phyloP scores from a whole-genome alignment of 2,888 invertebrate species.

The Dexiosoma caninum region DNA sequence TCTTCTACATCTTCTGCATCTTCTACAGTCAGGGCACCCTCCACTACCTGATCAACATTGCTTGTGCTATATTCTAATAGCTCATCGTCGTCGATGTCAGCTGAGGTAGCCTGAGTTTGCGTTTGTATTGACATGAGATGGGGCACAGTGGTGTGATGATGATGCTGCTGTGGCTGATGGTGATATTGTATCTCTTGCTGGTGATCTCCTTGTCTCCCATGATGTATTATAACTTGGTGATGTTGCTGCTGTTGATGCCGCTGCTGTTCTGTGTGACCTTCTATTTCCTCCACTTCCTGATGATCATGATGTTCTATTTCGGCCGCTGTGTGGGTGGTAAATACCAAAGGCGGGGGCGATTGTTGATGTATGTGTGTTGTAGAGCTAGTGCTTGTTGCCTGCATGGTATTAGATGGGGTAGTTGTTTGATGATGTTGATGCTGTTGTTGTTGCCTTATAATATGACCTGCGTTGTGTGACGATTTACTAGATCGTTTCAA shows the following conservation, averaged over 20 bases:
- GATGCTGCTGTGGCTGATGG: conserved; percentile 47
- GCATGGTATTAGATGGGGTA: conserved; percentile 39
- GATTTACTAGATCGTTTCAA: conserved; percentile 70
- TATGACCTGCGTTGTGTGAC: conserved; percentile 72
- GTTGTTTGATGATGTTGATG: conserved; percentile 64
- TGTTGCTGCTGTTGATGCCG: conserved; percentile 63
- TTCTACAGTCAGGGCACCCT: conserved; percentile 60
- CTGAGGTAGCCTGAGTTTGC: conserved; percentile 53
- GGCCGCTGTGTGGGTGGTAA: conserved; percentile 62
- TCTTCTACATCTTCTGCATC: conserved; percentile 64
- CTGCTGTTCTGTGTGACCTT: conserved; percentile 64
- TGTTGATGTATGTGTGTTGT: conserved; percentile 62
- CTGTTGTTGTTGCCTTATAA: conserved; percentile 69
- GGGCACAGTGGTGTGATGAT: conserved; percentile 37
- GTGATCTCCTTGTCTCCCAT: conserved; percentile 47
- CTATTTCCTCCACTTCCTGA: conserved; percentile 65
- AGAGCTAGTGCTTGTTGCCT: conserved; percentile 56
- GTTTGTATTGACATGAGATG: conserved; percentile 61
- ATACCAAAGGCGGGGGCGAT: conserved; percentile 73
- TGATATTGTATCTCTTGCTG: conserved; percentile 57
- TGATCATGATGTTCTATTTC: conserved; percentile 65
- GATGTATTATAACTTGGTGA: conserved; percentile 65
- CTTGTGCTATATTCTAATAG: conserved; percentile 70
- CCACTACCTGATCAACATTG: conserved; percentile 69
- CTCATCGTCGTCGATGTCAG: conserved; percentile 68